phyloP scores from a whole-genome alignment of 2,113 vertebrate species.

The Mellivora capensis region DNA sequence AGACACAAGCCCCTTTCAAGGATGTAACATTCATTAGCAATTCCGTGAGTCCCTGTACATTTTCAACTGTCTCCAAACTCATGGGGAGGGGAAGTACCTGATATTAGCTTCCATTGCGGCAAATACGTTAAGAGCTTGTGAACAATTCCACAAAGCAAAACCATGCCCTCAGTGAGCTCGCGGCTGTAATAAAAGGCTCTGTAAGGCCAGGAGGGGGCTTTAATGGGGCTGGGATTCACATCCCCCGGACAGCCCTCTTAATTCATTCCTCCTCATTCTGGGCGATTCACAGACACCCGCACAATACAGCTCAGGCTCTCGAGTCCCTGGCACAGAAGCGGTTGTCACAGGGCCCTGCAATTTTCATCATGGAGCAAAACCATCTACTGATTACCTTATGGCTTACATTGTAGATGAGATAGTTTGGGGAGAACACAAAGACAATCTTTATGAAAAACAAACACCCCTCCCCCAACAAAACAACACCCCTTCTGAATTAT shows the following conservation, averaged over 20 bases:
- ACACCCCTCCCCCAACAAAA: background rate
- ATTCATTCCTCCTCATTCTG: background rate
- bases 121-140: background rate
- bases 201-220: background rate
- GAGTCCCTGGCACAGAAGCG: background rate
- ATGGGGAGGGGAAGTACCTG: background rate
- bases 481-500: background rate
- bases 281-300: background rate
- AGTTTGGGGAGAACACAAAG: background rate
- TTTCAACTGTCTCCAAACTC: slow-evolving; percentile 8
- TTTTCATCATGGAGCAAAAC: background rate
- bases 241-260: background rate
- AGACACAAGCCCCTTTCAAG: background rate
- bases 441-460: background rate
- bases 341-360: background rate
- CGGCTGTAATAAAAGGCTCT: background rate
- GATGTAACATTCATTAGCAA: background rate
- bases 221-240: background rate
- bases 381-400: background rate
- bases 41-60: background rate
- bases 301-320: background rate
- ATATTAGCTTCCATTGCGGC: background rate
- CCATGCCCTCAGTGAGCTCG: background rate
- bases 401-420: background rate
- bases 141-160: background rate